Evolutionary conservation across 1,140 invertebrate genomes (phyloP), one percentile per base, ranked within the genome.

Genomic region (Rhyacophila brunnea): DNA sequence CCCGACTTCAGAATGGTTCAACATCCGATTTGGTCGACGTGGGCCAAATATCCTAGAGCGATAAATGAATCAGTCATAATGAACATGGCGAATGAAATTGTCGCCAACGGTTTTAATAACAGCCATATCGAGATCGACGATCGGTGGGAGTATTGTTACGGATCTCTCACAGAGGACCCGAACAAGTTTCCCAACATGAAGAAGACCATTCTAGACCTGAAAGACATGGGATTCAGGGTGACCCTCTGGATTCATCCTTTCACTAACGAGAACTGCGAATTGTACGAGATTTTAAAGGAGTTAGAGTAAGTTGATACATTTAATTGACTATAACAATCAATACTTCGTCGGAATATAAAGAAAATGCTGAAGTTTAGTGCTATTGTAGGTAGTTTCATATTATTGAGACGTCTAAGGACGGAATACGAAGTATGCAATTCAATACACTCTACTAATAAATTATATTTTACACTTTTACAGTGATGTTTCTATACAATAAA

Each of bases 201-300:
- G 4, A 66, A 72, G 11, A 72, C 86, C 0, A 78, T 83, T 0
- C 66, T 75, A 1, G 68, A 83, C 11, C 62, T 93, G 1, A 86
- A 90, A 62, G 63, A 67, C 0, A 70, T 84, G 60, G 86, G 85
- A 0, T 92, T 89, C 66, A 78, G 86, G 1, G 85, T 91, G 0
- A 91, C 92, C 0, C 70, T 96, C 0, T 96, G 93, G 91, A 83
- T 92, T 14, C 92, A 95, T 81, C 94, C 93, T 0, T 96, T 96
- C 66, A 88, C 94, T 19, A 93, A 94, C 67, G 79, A 81, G 46
- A 79, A 85, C 32, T 95, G 92, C 67, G 71, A 80, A 10, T 78
- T 80, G 5, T 83, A 83, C 58, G 66, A 78, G 0, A 70, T 80
- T 7, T 85, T 85, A 32, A 68, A 77, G 36, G 60, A 72, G 0